Percentiles rank a stretch among this genome's conserved stretches.
Conservation (phyloP, 2,797 vertebrate species). For the Eulemur mongoz region DNA sequence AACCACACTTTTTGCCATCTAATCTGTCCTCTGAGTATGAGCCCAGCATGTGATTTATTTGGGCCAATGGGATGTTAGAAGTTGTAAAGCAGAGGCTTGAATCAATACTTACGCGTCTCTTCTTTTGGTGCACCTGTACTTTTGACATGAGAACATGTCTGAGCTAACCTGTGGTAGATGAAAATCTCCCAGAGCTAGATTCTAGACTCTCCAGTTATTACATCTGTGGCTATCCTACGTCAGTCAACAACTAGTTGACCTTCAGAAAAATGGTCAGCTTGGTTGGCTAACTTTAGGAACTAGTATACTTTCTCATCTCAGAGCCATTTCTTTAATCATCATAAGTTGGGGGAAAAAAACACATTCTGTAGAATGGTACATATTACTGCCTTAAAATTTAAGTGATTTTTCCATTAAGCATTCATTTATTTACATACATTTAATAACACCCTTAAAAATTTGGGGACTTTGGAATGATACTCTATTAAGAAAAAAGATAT, state of each 20-base stretch:
- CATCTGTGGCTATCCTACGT: neutral
- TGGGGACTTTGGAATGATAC: neutral
- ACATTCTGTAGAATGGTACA: neutral
- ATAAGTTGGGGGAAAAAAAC: neutral
- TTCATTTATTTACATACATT: neutral
- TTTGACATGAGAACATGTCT: neutral
- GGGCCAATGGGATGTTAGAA: neutral
- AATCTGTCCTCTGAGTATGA: neutral
- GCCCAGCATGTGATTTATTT: neutral
- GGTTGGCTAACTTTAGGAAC: neutral
- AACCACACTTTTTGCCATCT: neutral
- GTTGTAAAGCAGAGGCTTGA: neutral
- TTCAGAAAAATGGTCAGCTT: neutral
- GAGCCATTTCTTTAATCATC: neutral
- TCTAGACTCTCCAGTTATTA: neutral
- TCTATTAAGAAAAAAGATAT: neutral
- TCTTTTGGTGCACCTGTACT: neutral
- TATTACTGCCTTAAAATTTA: neutral
- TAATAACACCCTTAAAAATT: neutral
- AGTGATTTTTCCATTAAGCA: conserved; percentile 22
- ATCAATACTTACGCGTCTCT: neutral
- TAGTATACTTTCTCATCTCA: neutral
- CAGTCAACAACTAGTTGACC: neutral
- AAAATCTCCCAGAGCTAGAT: neutral
- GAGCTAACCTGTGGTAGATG: neutral